Evolutionary conservation across 1,140 invertebrate species (phyloP), one percentile per base, ranked within the genome.

Genomic region (Bombus ignitus): DNA sequence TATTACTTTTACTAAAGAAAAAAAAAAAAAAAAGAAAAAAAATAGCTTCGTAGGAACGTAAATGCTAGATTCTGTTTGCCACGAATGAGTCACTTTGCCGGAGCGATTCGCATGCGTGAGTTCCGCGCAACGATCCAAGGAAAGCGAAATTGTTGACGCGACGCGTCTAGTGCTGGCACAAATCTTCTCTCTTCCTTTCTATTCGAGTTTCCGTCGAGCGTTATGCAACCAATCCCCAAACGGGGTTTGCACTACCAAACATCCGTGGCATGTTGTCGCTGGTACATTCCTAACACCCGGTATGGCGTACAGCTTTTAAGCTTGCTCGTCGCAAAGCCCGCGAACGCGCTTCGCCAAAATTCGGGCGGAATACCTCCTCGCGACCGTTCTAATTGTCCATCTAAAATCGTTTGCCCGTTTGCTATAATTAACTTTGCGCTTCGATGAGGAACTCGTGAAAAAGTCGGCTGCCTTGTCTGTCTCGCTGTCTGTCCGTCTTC

Each of bases 191-290:
- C 86, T 92, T 92, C 89, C 89, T 92, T 89, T 92, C 92, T 92
- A 93, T 92, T 93, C 91, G 81, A 89, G 87, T 88, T 87, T 89
- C 87, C 89, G 86, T 92, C 91, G 88, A 81, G 85, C 90, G 88
- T 93, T 93, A 93, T 92, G 91, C 92, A 93, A 93, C 87, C 89
- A 90, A 92, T 90, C 86, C 91, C 92, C 85, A 91, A 92, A 90
- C 91, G 87, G 92, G 89, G 86, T 89, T 92, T 92, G 92, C 92
- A 91, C 92, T 93, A 93, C 91, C 91, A 93, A 92, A 93, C 92
- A 93, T 93, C 88, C 91, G 83, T 89, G 88, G 92, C 88, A 93
- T 88, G 92, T 92, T 92, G 87, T 83, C 87, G 78, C 79, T 91
- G 83, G 87, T 88, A 66, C 92, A 92, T 93, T 93, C 91, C 88